These are phyloP conservation scores for Macquaria ambigua DNA, from an alignment of 2,113 vertebrate species.

Conservation along the genomic window DNA sequence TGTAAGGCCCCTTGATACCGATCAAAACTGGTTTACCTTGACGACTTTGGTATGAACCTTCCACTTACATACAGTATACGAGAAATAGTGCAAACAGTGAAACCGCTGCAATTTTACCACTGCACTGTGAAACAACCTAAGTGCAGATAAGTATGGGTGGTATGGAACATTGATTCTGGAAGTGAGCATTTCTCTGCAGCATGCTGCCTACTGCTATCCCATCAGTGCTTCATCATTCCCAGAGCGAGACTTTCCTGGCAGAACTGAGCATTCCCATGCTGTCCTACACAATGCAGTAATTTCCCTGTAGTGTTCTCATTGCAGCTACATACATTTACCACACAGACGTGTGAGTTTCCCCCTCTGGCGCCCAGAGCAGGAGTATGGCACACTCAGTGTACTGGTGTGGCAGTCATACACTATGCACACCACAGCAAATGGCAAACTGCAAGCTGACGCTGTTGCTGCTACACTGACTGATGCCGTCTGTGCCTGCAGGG, in stretches of 20 bases:
- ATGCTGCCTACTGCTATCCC: conserved; percentile 67
- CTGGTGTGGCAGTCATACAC: conserved; percentile 53
- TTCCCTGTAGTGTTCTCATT: conserved; percentile 68
- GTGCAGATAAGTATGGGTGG: conserved; percentile 69
- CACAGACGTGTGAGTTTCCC: conserved; percentile 52
- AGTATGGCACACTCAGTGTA: conserved; percentile 48
- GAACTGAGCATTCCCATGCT: conserved; percentile 56
- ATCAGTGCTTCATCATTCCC: conserved; percentile 75
- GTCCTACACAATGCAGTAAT: conserved; percentile 66
- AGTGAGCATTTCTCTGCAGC: conserved; percentile 71
- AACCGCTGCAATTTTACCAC: conserved; percentile 65
- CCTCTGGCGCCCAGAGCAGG: conserved; percentile 41
- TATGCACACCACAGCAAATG: conserved; percentile 40
- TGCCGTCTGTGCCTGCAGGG: conserved; percentile 73
- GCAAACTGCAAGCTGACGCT: conserved; percentile 58
- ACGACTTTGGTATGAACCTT: conserved; percentile 61
- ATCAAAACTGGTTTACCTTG: conserved; percentile 65
- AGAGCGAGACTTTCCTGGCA: conserved; percentile 61
- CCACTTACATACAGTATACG: conserved; percentile 35
- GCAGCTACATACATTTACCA: conserved; percentile 64
- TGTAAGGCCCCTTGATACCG: conserved; percentile 45
- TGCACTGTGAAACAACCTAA: conserved; percentile 64
- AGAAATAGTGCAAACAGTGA: conserved; percentile 50
- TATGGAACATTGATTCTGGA: conserved; percentile 76
- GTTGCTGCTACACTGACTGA: conserved; percentile 56